Conservation (phyloP, 2,888 invertebrate genomes). For the Cosmorhoe ocellata region DNA sequence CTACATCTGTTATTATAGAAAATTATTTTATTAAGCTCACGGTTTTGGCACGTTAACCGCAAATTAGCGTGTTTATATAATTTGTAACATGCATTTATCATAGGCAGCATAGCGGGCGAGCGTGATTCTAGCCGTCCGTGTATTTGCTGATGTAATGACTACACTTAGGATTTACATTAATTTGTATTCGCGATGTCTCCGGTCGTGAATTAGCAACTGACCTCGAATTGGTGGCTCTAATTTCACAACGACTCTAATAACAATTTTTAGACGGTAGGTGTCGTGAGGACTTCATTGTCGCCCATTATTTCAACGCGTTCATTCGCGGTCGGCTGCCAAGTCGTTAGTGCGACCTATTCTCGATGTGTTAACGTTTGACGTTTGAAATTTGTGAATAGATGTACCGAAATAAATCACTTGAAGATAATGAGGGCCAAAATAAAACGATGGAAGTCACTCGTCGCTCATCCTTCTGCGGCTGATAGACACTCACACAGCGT, state of each 20-base stretch:
- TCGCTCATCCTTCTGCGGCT: constrained; percentile 66
- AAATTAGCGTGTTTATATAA: constrained; percentile 63
- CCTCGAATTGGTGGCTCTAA: constrained; percentile 58
- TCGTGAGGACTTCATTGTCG: constrained; percentile 69
- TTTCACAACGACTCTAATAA: constrained; percentile 63
- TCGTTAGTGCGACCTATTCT: constrained; percentile 71
- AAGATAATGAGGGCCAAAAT: constrained; percentile 80
- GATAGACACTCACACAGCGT: constrained; percentile 59
- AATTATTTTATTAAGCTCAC: constrained; percentile 57
- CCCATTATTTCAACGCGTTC: constrained; percentile 61
- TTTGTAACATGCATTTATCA: constrained; percentile 55
- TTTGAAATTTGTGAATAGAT: constrained; percentile 58
- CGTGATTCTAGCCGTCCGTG: constrained; percentile 31
- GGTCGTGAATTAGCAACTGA: constrained; percentile 50
- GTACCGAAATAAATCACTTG: constrained; percentile 76
- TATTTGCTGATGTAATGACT: constrained; percentile 34
- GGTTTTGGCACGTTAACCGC: constrained; percentile 45
- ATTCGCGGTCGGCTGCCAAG: constrained; percentile 61
- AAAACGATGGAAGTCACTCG: constrained; percentile 72
- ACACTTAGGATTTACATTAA: constrained; percentile 54
- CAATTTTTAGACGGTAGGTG: constrained; percentile 51
- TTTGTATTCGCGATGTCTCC: constrained; percentile 51
- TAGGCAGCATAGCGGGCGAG: constrained; percentile 45
- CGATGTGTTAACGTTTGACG: constrained; percentile 65
- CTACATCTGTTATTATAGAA: constrained; percentile 53